Percentiles rank a stretch among this genome's conserved stretches.
phyloP scores from a whole-genome alignment of 2,888 invertebrate genomes.

The Drosophila rellima region DNA sequence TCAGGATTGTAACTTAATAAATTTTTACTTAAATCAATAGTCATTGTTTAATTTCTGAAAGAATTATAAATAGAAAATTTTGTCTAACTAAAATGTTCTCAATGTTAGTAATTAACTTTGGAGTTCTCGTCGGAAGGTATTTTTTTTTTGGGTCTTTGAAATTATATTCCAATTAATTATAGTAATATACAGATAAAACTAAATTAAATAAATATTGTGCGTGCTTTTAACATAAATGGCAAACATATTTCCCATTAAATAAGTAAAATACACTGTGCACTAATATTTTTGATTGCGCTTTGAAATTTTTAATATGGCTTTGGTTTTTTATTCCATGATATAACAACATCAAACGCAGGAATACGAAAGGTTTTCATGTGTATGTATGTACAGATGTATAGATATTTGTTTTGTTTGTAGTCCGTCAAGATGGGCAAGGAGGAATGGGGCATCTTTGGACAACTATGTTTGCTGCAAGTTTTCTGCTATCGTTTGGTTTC shows the following conservation, averaged over 20 bases:
- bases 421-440: neutral
- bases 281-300: slow-evolving; percentile 41
- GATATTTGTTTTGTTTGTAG: neutral
- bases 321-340: slow-evolving; percentile 26
- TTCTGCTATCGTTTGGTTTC: slow-evolving; percentile 34
- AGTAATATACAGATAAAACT: neutral
- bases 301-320: slow-evolving; percentile 51
- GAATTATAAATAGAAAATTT: neutral
- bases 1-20: neutral
- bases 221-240: slow-evolving; percentile 19
- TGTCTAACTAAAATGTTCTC: neutral
- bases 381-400: neutral
- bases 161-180: neutral
- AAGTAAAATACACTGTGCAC: slow-evolving; percentile 45
- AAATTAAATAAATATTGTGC: slow-evolving; percentile 5
- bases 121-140: neutral
- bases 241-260: slow-evolving; percentile 50
- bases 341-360: neutral
- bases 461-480: slow-evolving; percentile 29
- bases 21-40: neutral
- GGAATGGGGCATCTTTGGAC: slow-evolving; percentile 8
- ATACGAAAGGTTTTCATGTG: slow-evolving; percentile 21
- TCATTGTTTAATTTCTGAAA: neutral
- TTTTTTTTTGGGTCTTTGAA: neutral
- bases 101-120: neutral